Evolutionary conservation across 2,797 vertebrate genomes (phyloP).

Genomic region (Octomys mimax): DNA sequence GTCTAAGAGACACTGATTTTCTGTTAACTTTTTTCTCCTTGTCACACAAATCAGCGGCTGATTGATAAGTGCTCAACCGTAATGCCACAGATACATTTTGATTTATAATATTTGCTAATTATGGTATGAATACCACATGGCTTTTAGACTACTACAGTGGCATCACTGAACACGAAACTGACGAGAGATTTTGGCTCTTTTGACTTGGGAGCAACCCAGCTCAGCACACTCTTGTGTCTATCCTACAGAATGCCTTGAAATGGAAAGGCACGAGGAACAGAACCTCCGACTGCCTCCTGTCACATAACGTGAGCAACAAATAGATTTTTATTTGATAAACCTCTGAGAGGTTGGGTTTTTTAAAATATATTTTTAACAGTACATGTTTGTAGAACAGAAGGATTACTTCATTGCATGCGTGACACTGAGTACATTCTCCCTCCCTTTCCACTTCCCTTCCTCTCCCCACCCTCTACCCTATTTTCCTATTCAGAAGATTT

Average conservation of each 20-base stretch:
- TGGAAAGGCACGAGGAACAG: neutral
- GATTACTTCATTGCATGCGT: neutral
- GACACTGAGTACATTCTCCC: neutral
- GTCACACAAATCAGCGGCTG: neutral
- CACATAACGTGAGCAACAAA: neutral
- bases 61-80: neutral
- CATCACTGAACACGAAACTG: neutral
- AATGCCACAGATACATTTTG: neutral
- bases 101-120: neutral
- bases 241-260: neutral
- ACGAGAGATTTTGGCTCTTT: neutral
- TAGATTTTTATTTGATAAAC: neutral
- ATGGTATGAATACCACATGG: neutral
- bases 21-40: constrained; percentile 20
- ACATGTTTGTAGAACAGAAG: neutral
- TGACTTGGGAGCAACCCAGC: neutral
- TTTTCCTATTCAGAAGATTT: no score
- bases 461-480: neutral
- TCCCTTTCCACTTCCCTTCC: neutral
- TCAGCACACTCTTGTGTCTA: no score
- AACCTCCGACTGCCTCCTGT: neutral
- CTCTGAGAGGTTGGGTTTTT: neutral
- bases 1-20: neutral
- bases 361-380: neutral
- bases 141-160: neutral